Percentiles rank a stretch among this genome's conserved stretches.
Conservation (phyloP, 2,888 invertebrate genomes). For the Acanthosepion lycidas region DNA sequence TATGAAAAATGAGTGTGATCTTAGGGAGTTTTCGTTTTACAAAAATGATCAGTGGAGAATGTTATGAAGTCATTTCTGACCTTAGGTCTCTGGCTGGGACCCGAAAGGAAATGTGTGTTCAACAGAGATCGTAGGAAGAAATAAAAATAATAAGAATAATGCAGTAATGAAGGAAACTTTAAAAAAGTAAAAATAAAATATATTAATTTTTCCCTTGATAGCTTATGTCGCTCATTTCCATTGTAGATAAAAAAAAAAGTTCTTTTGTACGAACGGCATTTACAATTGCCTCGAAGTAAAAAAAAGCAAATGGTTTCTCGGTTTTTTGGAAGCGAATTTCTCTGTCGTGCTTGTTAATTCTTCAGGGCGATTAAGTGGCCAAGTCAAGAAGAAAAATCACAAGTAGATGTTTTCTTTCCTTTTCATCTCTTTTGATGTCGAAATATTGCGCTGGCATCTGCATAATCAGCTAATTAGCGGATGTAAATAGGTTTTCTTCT, state of each 20-base stretch:
- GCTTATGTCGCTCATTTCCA: no score
- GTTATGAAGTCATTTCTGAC: no score
- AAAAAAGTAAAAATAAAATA: no score
- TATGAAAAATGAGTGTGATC: no score
- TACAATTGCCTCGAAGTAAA: neutral
- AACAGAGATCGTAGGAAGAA: no score
- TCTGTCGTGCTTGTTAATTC: neutral
- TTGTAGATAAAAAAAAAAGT: neutral
- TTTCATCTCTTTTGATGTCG: neutral
- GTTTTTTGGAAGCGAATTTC: neutral
- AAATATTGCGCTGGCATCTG: neutral
- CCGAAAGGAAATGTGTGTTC: no score
- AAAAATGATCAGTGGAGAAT: no score
- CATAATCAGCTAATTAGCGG: neutral
- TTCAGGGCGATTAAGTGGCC: neutral
- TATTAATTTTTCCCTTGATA: no score
- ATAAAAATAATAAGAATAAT: no score
- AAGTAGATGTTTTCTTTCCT: neutral
- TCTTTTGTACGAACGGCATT: neutral
- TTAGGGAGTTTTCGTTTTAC: no score
- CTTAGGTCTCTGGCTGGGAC: no score
- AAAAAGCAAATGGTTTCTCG: neutral
- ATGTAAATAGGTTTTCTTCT: neutral
- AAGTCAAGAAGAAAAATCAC: neutral
- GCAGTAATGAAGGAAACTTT: no score